Base-by-base conservation (phyloP, 2,113 vertebrate genomes). In the Neomonachus schauinslandi region DNA sequence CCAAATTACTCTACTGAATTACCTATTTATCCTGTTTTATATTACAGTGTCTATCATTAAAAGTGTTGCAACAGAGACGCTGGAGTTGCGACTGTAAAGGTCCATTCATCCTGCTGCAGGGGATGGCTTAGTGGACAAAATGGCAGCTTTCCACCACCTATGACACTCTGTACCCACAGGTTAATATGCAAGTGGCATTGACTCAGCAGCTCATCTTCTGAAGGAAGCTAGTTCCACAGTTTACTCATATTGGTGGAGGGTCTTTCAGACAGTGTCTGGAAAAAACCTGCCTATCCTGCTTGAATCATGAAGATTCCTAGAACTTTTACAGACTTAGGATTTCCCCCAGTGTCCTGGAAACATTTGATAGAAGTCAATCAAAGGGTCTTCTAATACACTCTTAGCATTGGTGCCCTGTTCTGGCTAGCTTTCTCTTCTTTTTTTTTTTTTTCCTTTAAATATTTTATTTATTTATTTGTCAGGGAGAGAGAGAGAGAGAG, bases 1-100 rank as follows among this genome's bases (percentile, higher is more conserved):
- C 33, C 71, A 91, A 86, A 72, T 65, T 72, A 82, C 53, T 90
- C 21, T 15, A 49, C 26, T 83, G 91, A 97, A 94, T 74, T 57
- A 26, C n/a, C 61, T 59, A 89, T 92, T 84, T 95, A 79, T 79
- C 67, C 59, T 85, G 49, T 74, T 92, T 90, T 95, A 59, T 72
- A 84, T 95, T 59, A 76, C 10, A 74, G 59, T 97, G 55, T 80
- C 82, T 69, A 22, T 91, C 92, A 96, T 96, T 97, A 95, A 97
- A 92, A 89, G 83, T 93, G 77, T 81, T 93, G 92, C 74, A 94
- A 92, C 26, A 74, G 81, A 89, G 74, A 97, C 8, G 69, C 83
- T 72, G 33, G 72, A 93, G 55, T 81, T 82, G 87, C 0, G 2
- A 93, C 57, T 71, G 12, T 71, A 36, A 77, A 57, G 67, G 53